These are phyloP conservation scores for Drosophila virilis DNA, from an alignment of 1,140 invertebrate species.

Conservation along the genomic window DNA sequence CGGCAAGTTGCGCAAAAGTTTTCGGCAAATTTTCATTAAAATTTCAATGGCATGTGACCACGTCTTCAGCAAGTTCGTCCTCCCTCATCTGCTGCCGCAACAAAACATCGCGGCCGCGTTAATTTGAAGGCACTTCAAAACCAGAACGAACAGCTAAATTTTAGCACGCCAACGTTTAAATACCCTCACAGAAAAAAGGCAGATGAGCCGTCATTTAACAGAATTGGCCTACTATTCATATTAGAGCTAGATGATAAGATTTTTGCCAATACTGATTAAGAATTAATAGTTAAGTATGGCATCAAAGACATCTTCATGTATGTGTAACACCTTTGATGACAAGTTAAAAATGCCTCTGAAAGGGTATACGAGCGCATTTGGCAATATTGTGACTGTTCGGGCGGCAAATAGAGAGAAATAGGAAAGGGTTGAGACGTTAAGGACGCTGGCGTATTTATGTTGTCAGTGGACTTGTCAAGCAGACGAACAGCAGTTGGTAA, in stretches of 20 bases:
- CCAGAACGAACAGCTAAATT: conserved; percentile 9
- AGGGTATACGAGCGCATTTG: conserved; percentile 36
- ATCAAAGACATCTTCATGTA: too few species aligned
- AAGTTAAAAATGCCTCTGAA: not conserved
- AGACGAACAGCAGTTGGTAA: conserved; percentile 40
- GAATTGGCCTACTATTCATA: too few species aligned
- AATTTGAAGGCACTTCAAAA: conserved; percentile 68
- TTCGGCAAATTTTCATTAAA: conserved; percentile 19
- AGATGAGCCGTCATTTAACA: too few species aligned
- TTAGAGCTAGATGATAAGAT: too few species aligned
- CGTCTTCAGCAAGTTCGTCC: conserved; percentile 5
- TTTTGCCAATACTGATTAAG: too few species aligned
- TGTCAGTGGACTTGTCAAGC: conserved; percentile 69
- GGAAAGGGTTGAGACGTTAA: conserved; percentile 4
- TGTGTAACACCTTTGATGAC: too few species aligned
- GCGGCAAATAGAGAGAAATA: not conserved
- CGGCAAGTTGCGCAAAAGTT: conserved; percentile 58
- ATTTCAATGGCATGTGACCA: conserved; percentile 56
- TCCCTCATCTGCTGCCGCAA: not conserved
- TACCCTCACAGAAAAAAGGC: not conserved
- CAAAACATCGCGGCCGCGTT: conserved; percentile 20
- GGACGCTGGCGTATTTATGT: conserved; percentile 73
- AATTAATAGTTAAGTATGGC: too few species aligned
- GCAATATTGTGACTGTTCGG: conserved; percentile 53
- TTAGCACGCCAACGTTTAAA: not conserved